A percentile compares a stretch with the other conserved stretches of the same genome.
Evolutionary conservation across 1,140 invertebrate genomes (phyloP).

Genomic region (Sarcophaga peregrina): DNA sequence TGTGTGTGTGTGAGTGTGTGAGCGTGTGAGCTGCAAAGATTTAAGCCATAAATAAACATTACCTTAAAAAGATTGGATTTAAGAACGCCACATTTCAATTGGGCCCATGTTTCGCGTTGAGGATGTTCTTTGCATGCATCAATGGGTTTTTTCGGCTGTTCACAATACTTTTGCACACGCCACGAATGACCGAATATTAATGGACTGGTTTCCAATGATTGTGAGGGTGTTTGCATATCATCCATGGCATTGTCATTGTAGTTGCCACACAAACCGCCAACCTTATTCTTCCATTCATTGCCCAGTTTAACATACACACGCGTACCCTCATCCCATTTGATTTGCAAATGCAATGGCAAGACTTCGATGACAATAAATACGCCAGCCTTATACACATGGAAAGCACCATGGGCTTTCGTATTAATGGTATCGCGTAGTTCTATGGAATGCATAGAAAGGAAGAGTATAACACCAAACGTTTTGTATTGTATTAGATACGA

Average conservation of each 20-base stretch:
- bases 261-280: slow-evolving; percentile 90
- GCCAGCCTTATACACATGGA: slow-evolving; percentile 70
- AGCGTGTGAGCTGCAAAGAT: too few species aligned
- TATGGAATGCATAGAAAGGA: slow-evolving; percentile 29
- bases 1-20: too few species aligned
- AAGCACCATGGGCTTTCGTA: slow-evolving; percentile 55
- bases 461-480: neutral
- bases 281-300: slow-evolving; percentile 79
- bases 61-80: slow-evolving; percentile 77
- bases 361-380: slow-evolving; percentile 80
- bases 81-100: slow-evolving; percentile 78
- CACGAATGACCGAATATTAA: slow-evolving; percentile 66
- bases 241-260: slow-evolving; percentile 85
- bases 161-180: slow-evolving; percentile 83
- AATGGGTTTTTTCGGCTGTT: slow-evolving; percentile 65
- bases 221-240: slow-evolving; percentile 86
- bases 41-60: neutral
- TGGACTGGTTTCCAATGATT: slow-evolving; percentile 81
- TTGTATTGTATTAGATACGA: neutral
- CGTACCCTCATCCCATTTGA: slow-evolving; percentile 90
- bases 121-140: slow-evolving; percentile 81
- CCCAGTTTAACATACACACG: slow-evolving; percentile 82
- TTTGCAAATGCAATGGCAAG: slow-evolving; percentile 77
- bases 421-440: slow-evolving; percentile 57
- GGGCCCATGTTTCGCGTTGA: slow-evolving; percentile 81